Evolutionary conservation across 2,888 invertebrate species (phyloP), one percentile per base, ranked within the genome.

Genomic region (Caenorhabditis afra): DNA sequence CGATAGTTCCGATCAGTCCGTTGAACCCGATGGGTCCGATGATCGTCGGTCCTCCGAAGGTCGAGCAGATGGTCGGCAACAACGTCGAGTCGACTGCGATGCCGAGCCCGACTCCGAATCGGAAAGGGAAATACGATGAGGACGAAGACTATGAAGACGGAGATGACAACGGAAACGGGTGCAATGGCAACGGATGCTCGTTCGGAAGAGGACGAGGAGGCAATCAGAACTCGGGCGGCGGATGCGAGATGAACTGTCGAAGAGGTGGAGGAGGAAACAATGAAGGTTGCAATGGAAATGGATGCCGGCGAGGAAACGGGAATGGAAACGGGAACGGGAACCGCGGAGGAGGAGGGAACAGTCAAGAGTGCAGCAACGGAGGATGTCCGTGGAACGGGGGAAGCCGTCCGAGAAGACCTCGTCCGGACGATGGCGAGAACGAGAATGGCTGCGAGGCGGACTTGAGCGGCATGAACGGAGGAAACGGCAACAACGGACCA

Each of bases 81-180:
- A 66, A 41, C 55, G 45, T 66, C 3, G 61, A 55, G 12, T 59
- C 75, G 11, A 75, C 66, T 22, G 61, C 66, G 10, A 57, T 75
- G 29, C 61, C 66, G 8, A 44, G 37, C 16, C 22, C 52, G 11
- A 58, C 12, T 4, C 65, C 65, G 45, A 76, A 52, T 14, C 41
- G 67, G 29, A 68, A 68, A 49, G 59, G 58, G 20, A 68, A 68
- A 29, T 65, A 66, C 35, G 61, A 78, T 52, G 71, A 66, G 52
- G 65, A 71, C 53, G 78, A 79, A n/a, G 78, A 79, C 52, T 62
- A 74, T 49, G 68, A 79, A 14, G 62, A 74, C 59, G 64, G 61
- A 18, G 45, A 74, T n/a, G 39, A n/a, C 35, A 16, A 37, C 11
- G 49, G 62, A 20, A 52, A 29, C 20, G 71, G 73, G 12, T 73